Conservation (phyloP, 1,140 invertebrate genomes). For the Lysiphlebus fabarum region DNA sequence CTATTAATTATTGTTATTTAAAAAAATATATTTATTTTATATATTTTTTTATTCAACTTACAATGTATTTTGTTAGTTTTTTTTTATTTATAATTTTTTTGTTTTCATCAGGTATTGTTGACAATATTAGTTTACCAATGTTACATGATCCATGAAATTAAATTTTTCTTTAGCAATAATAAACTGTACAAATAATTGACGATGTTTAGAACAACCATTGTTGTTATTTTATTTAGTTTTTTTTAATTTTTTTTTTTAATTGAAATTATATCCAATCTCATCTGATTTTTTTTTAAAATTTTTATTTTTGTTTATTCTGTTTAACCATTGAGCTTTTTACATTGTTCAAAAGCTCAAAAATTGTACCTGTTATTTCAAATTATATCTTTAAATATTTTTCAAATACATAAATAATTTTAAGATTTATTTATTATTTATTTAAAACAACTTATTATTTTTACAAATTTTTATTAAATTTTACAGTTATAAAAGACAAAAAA, state of each 20-base stretch:
- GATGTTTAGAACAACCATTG: background rate
- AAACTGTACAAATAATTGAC: background rate
- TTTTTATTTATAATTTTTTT: slow-evolving; percentile 1
- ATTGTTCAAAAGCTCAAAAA: slow-evolving; percentile 24
- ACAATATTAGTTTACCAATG: background rate
- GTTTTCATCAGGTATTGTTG: background rate
- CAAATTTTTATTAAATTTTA: too few relatives aligned
- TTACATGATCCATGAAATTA: slow-evolving; percentile 4
- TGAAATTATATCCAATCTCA: slow-evolving; percentile 13
- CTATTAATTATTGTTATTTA: too few relatives aligned
- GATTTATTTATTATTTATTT: slow-evolving; percentile 1
- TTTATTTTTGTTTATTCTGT: background rate
- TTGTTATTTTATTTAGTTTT: background rate
- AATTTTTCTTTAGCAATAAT: slow-evolving; percentile 7
- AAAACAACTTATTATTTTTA: background rate
- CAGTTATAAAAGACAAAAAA: too few relatives aligned
- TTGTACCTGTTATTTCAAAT: slow-evolving; percentile 13
- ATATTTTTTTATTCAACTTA: too few relatives aligned
- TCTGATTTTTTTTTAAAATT: too few relatives aligned
- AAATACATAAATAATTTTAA: too few relatives aligned
- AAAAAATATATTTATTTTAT: too few relatives aligned
- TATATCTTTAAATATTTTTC: too few relatives aligned
- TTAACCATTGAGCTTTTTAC: background rate
- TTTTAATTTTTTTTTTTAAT: background rate
- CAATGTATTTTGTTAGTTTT: too few relatives aligned